Conservation (phyloP, 2,888 invertebrate genomes). For the Folsomia candida region DNA sequence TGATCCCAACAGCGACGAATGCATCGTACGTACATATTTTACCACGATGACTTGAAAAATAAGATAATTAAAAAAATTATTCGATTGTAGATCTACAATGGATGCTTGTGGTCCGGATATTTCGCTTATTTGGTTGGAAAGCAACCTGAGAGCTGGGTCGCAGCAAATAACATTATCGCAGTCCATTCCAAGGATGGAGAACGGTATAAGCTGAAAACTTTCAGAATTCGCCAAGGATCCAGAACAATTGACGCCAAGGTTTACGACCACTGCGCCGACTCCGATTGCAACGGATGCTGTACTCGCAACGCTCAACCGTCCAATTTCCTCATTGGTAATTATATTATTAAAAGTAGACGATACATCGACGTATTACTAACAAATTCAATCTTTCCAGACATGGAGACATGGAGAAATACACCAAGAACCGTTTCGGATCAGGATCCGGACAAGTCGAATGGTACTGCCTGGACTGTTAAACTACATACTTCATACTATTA, state of each 20-base stretch:
- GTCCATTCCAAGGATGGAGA: slow-evolving; percentile 15
- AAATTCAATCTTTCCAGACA: neutral
- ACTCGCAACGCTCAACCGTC: slow-evolving; percentile 12
- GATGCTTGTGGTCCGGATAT: slow-evolving; percentile 20
- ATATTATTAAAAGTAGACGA: neutral
- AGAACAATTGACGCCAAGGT: slow-evolving; percentile 12
- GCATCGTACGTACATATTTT: too few species aligned
- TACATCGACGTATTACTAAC: neutral
- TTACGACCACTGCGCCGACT: slow-evolving; percentile 22
- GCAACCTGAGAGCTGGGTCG: slow-evolving; percentile 22
- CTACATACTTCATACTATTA: neutral
- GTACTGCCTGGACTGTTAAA: slow-evolving; percentile 25
- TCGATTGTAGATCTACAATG: slow-evolving; percentile 25
- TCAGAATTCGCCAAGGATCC: neutral
- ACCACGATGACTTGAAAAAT: slow-evolving; percentile 6
- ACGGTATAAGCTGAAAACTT: neutral
- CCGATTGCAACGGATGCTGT: slow-evolving; percentile 28
- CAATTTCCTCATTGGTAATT: slow-evolving; percentile 15
- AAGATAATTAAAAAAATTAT: neutral
- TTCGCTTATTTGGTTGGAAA: slow-evolving; percentile 25
- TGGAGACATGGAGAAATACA: slow-evolving; percentile 21
- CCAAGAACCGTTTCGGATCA: slow-evolving; percentile 12
- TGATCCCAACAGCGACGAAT: slow-evolving; percentile 12
- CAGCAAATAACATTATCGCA: slow-evolving; percentile 21
- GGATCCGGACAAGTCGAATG: slow-evolving; percentile 17